Conservation (phyloP, 2,797 vertebrate species). For the Tolypeutes matacus region DNA sequence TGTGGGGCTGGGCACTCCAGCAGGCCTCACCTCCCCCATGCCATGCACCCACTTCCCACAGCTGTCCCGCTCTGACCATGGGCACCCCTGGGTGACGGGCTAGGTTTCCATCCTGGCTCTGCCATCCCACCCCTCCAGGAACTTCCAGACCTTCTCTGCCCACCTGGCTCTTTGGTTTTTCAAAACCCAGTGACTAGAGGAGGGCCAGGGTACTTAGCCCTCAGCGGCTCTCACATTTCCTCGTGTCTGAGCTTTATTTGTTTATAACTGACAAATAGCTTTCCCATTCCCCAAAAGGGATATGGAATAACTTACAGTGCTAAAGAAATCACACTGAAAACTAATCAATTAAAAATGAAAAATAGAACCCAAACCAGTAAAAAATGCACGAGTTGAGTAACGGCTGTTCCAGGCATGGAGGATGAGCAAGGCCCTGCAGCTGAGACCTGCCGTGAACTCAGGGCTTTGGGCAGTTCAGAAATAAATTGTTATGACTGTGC, state of each 20-base stretch:
- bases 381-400: neutral
- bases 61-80: neutral
- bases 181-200: neutral
- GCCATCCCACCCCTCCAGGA: neutral
- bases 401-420: neutral
- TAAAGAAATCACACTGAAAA: neutral
- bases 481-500: neutral
- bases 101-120: neutral
- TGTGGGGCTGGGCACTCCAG: accelerated
- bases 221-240: neutral
- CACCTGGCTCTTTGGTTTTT: neutral
- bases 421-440: neutral
- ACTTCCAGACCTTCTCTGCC: neutral
- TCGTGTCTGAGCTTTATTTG: neutral
- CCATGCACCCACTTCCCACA: neutral
- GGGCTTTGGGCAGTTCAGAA: neutral
- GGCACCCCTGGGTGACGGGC: neutral
- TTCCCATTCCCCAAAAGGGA: conserved; percentile 22
- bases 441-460: neutral
- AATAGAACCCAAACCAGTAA: neutral
- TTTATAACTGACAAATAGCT: conserved; percentile 3
- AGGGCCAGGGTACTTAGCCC: neutral
- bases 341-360: conserved; percentile 56
- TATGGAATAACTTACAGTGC: neutral
- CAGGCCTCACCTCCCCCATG: neutral